Percentiles rank a stretch among this genome's conserved stretches.
These are phyloP conservation scores for Melierax canorus DNA, from an alignment of 2,113 vertebrate genomes.

Conservation along the genomic window DNA sequence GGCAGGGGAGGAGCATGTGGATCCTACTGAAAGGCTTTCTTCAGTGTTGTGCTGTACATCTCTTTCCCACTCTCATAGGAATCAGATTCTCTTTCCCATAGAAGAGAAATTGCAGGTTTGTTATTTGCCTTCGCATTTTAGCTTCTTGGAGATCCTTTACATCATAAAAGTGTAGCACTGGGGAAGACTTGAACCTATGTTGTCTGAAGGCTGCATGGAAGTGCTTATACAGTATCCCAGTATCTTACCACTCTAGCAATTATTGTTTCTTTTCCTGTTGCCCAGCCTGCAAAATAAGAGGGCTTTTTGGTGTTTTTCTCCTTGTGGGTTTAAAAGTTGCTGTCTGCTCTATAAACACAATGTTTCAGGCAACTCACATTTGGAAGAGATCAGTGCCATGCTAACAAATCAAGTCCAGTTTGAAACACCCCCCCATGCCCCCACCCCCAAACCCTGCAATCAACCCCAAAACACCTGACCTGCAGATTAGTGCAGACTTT, in stretches of 20 bases:
- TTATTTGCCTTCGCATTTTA: background rate
- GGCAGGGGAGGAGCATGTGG: rapidly evolving
- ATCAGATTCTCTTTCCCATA: background rate
- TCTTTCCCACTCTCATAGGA: background rate
- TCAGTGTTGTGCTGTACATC: background rate
- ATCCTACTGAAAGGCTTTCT: background rate
- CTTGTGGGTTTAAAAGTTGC: background rate
- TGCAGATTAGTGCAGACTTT: background rate
- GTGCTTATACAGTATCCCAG: background rate
- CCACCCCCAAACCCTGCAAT: background rate
- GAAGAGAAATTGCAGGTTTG: background rate
- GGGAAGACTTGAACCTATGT: background rate
- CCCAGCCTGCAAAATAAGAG: background rate
- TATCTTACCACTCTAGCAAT: background rate
- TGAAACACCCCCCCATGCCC: background rate
- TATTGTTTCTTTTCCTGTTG: background rate
- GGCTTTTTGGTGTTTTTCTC: background rate
- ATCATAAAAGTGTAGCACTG: background rate
- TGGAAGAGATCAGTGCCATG: background rate
- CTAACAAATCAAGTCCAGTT: background rate
- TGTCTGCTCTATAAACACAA: background rate
- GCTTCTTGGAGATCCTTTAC: background rate
- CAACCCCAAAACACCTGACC: background rate
- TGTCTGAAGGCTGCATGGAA: background rate
- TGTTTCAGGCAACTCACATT: background rate